phyloP scores from a whole-genome alignment of 2,797 vertebrate species.

The Natrix natrix region DNA sequence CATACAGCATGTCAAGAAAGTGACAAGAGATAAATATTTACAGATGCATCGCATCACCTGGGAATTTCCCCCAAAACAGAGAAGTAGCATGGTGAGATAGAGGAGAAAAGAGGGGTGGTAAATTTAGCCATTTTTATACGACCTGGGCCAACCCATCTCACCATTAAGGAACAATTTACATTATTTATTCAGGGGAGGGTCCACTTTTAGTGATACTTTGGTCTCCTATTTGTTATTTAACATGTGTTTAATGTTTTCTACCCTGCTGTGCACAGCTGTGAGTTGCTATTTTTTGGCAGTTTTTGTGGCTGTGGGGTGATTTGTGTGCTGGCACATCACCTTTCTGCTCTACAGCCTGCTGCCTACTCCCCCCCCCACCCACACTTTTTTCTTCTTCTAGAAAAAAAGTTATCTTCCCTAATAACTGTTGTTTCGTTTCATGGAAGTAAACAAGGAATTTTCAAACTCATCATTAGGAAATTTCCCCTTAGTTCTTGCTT shows the following conservation, averaged over 20 bases:
- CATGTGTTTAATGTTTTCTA: conserved; percentile 81
- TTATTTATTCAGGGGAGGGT: conserved; percentile 78
- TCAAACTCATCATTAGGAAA: too few species aligned
- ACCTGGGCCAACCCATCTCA: conserved; percentile 69
- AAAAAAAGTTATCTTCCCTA: too few species aligned
- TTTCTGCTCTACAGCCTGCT: conserved; percentile 74
- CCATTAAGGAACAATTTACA: conserved; percentile 73
- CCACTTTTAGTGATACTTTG: conserved; percentile 77
- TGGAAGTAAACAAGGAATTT: too few species aligned
- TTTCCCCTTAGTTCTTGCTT: too few species aligned
- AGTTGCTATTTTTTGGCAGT: conserved; percentile 77
- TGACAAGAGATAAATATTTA: conserved; percentile 61
- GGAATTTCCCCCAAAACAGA: conserved; percentile 50
- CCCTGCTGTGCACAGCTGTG: conserved; percentile 77
- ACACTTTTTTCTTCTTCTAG: too few species aligned
- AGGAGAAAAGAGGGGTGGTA: conserved; percentile 51
- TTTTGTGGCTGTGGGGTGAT: conserved; percentile 76
- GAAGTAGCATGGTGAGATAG: conserved; percentile 62
- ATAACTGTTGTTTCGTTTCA: too few species aligned
- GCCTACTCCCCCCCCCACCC: conserved; percentile 18
- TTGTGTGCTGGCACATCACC: conserved; percentile 74
- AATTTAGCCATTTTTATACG: conserved; percentile 73
- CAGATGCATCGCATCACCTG: conserved; percentile 42
- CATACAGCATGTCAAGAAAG: conserved; percentile 15
- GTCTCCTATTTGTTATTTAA: conserved; percentile 79